Percentiles rank a stretch among this genome's conserved stretches.
Conservation (phyloP, 2,888 invertebrate genomes). For the Melieria omissa region DNA sequence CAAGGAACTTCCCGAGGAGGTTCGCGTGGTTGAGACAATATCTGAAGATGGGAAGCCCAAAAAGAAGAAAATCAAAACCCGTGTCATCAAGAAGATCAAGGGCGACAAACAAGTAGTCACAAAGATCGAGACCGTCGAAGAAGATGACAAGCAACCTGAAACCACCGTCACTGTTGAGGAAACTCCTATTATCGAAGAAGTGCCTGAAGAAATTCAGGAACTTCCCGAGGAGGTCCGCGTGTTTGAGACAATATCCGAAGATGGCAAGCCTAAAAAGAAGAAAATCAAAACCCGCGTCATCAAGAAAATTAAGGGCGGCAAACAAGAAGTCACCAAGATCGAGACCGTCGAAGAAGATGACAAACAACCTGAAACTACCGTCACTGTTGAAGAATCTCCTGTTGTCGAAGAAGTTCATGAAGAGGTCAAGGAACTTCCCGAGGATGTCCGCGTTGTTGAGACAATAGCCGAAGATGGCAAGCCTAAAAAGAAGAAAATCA, state of each 20-base stretch:
- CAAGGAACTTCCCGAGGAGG: slow-evolving; percentile 38
- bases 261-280: slow-evolving; percentile 38
- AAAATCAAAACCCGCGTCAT: slow-evolving; percentile 38
- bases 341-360: slow-evolving; percentile 42
- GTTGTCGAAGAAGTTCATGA: slow-evolving; percentile 32
- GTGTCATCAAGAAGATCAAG: slow-evolving; percentile 41
- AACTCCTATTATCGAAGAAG: slow-evolving; percentile 30
- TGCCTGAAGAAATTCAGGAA: slow-evolving; percentile 29
- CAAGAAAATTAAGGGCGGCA: slow-evolving; percentile 40
- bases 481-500: slow-evolving; percentile 35
- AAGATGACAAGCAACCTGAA: slow-evolving; percentile 39
- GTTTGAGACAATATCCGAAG: slow-evolving; percentile 38
- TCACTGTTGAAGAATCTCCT: slow-evolving; percentile 38
- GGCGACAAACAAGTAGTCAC: slow-evolving; percentile 42
- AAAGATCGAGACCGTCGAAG: slow-evolving; percentile 41
- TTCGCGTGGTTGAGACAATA: slow-evolving; percentile 38
- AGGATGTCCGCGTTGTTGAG: slow-evolving; percentile 38
- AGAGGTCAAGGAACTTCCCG: slow-evolving; percentile 31
- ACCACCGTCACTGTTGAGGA: slow-evolving; percentile 41
- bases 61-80: slow-evolving; percentile 39
- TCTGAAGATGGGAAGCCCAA: slow-evolving; percentile 41
- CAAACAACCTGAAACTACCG: slow-evolving; percentile 38
- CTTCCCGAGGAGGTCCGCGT: slow-evolving; percentile 41
- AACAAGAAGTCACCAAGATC: slow-evolving; percentile 42
- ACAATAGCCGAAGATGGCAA: slow-evolving; percentile 37